These are phyloP conservation scores for Pyrochroa serraticornis DNA, from an alignment of 2,888 invertebrate species.

Conservation along the genomic window DNA sequence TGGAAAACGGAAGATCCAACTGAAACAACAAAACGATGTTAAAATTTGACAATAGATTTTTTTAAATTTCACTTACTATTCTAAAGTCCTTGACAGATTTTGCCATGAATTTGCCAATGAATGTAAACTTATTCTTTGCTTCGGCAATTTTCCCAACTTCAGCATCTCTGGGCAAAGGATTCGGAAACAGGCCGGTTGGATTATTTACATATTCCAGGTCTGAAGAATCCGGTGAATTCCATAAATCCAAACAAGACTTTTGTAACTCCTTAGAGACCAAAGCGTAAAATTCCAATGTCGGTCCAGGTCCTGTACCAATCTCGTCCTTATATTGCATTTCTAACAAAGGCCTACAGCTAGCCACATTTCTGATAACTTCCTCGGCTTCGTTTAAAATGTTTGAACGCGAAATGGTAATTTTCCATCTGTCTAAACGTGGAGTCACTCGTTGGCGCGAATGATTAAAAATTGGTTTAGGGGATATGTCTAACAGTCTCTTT, in stretches of 20 bases:
- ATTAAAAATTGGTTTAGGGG: constrained; percentile 81
- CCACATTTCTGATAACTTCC: constrained; percentile 76
- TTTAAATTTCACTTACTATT: constrained; percentile 76
- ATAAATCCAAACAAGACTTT: constrained; percentile 89
- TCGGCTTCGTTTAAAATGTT: constrained; percentile 95
- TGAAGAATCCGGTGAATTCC: constrained; percentile 72
- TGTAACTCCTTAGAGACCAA: constrained; percentile 92
- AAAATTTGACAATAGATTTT: constrained; percentile 25
- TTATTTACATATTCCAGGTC: constrained; percentile 74
- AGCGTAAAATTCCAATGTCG: constrained; percentile 98
- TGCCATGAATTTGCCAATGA: constrained; percentile 98
- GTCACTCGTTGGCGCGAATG: constrained; percentile 89
- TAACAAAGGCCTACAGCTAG: constrained; percentile 87
- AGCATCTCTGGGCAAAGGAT: constrained; percentile 84
- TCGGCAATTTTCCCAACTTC: constrained; percentile 84
- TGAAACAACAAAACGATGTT: constrained; percentile 55
- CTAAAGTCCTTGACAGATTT: constrained; percentile 99
- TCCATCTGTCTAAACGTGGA: constrained; percentile 90
- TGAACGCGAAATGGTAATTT: constrained; percentile 86
- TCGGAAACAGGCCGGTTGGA: constrained; percentile 87
- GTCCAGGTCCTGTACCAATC: constrained; percentile 98
- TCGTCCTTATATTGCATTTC: constrained; percentile 83
- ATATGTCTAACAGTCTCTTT: constrained; percentile 91
- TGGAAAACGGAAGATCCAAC: constrained; percentile 95
- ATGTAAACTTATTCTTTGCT: constrained; percentile 89